Evolutionary conservation across 2,797 vertebrate genomes (phyloP).

Genomic region (Enteromius radiatus): DNA sequence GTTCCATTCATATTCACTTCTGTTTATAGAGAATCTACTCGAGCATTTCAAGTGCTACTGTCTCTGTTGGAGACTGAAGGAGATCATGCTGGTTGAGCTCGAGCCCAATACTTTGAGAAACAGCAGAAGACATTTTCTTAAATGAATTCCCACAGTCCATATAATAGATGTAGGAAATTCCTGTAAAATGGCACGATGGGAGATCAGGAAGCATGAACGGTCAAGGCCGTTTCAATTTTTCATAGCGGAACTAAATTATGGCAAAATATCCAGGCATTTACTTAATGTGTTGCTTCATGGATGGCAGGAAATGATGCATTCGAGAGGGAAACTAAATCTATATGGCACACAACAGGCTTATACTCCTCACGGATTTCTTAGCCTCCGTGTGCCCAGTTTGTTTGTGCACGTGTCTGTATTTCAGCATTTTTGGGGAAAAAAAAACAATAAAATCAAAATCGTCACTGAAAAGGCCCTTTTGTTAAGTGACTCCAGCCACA

Average conservation of each 20-base stretch:
- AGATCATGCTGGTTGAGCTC: constrained; percentile 37
- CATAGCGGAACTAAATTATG: background rate
- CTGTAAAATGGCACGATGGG: constrained; percentile 16
- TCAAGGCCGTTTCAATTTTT: constrained; percentile 2
- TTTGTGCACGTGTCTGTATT: background rate
- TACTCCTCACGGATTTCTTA: background rate
- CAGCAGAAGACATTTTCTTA: constrained; percentile 13
- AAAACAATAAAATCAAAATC: constrained; percentile 34
- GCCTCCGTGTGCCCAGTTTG: background rate
- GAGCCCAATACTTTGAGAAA: constrained; percentile 21
- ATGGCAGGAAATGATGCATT: constrained; percentile 20
- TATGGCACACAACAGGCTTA: background rate
- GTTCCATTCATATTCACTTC: constrained; percentile 9
- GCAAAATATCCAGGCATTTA: background rate
- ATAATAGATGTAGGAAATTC: constrained; percentile 16
- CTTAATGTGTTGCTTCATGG: constrained; percentile 13
- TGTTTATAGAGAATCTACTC: constrained; percentile 24
- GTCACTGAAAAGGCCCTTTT: constrained; percentile 46
- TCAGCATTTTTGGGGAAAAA: background rate
- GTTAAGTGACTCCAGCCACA: constrained; percentile 49
- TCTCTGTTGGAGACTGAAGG: constrained; percentile 24
- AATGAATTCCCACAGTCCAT: constrained; percentile 5
- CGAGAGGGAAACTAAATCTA: background rate
- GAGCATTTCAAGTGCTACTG: background rate
- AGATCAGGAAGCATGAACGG: background rate